Conservation (phyloP, 2,888 invertebrate genomes). For the Diaprepes abbreviatus region DNA sequence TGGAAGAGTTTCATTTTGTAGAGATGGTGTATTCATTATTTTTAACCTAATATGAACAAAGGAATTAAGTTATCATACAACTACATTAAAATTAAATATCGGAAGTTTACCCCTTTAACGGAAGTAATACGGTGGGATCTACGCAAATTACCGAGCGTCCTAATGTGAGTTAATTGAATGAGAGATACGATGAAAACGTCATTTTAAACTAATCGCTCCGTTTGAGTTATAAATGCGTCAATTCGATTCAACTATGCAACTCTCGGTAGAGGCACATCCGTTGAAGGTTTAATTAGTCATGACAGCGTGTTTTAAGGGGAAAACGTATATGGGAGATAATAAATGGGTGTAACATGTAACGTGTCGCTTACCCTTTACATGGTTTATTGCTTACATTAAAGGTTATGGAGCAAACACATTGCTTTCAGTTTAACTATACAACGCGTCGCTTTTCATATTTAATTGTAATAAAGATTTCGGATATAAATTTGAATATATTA, state of each 20-base stretch:
- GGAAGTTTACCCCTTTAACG: too few species aligned
- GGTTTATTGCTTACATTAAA: neutral
- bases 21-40: too few species aligned
- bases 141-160: neutral
- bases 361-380: slow-evolving; percentile 6
- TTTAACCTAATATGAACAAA: too few species aligned
- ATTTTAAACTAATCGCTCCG: slow-evolving; percentile 7
- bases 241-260: slow-evolving; percentile 2
- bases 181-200: slow-evolving; percentile 10
- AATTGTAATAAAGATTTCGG: too few species aligned
- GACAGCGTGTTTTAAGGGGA: neutral
- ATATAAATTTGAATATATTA: too few species aligned
- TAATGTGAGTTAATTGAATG: neutral
- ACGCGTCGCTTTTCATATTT: too few species aligned
- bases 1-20: neutral
- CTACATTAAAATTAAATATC: too few species aligned
- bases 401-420: neutral
- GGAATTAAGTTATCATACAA: too few species aligned
- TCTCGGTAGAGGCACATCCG: neutral
- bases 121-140: too few species aligned
- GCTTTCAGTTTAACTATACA: neutral
- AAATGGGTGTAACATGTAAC: slow-evolving; percentile 14
- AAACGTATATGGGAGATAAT: slow-evolving; percentile 7
- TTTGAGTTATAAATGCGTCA: slow-evolving; percentile 12
- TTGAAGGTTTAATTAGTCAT: slow-evolving; percentile 16